A percentile compares a stretch with the other conserved stretches of the same genome.
Evolutionary conservation across 2,113 vertebrate species (phyloP).

Genomic region (Menidia beryllina): DNA sequence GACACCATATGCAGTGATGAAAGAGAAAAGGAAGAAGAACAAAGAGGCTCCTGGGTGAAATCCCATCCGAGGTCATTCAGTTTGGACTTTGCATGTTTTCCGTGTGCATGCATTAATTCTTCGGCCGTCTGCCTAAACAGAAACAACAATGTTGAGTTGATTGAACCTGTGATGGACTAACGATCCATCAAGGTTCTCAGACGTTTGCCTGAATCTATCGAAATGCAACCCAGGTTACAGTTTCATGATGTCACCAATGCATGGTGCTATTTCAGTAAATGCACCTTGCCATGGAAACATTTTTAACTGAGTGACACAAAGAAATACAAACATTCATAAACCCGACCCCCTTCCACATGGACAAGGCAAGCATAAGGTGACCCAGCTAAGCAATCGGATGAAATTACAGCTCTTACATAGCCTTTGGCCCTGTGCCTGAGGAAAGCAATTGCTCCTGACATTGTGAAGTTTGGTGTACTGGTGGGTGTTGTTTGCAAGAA

Average conservation of each 20-base stretch:
- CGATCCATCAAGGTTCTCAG: no score
- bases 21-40: no score
- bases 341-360: constrained; percentile 5
- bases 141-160: no score
- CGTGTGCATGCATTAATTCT: no score
- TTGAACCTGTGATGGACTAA: no score
- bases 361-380: constrained; percentile 72
- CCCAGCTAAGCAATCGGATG: constrained; percentile 62
- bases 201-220: background rate
- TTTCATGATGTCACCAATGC: constrained; percentile 11
- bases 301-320: constrained; percentile 26
- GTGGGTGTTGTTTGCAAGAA: constrained; percentile 19
- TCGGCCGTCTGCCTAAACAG: no score
- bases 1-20: no score
- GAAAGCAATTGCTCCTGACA: constrained; percentile 72
- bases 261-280: constrained; percentile 44
- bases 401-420: constrained; percentile 62
- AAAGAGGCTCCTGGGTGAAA: no score
- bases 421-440: constrained; percentile 70
- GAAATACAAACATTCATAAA: constrained; percentile 27
- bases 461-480: constrained; percentile 30
- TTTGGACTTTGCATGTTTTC: no score
- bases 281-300: constrained; percentile 19
- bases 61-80: no score
- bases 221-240: background rate